These are phyloP conservation scores for Aplodontia rufa DNA, from an alignment of 2,113 vertebrate genomes.

Conservation along the genomic window DNA sequence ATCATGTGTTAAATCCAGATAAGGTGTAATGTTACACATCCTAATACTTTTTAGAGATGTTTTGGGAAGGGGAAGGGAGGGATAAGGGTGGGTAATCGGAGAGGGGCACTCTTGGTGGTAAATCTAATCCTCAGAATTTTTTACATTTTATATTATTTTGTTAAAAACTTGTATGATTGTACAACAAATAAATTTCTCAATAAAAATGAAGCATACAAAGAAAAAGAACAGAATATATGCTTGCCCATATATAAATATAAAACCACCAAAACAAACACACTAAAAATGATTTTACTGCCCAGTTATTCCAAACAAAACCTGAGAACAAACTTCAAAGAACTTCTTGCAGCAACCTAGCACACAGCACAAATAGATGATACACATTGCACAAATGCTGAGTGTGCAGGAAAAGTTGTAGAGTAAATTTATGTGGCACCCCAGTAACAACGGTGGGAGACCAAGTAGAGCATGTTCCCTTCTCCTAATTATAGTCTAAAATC, in stretches of 20 bases:
- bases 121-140: too few species aligned
- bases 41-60: too few species aligned
- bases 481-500: neutral
- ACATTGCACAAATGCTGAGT: neutral
- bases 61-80: too few species aligned
- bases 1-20: too few species aligned
- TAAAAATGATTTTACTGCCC: neutral
- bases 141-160: too few species aligned
- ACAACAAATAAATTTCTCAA: too few species aligned
- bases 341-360: neutral
- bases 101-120: too few species aligned
- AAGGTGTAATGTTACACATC: too few species aligned
- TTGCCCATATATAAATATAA: neutral
- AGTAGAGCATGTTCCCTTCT: neutral
- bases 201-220: neutral
- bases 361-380: neutral
- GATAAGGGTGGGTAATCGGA: too few species aligned
- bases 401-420: neutral
- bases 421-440: neutral
- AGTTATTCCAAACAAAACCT: neutral
- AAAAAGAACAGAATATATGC: neutral
- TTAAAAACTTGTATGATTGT: too few species aligned
- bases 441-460: neutral
- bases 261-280: neutral
- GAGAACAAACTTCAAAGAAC: neutral